These are phyloP conservation scores for Gymnoscopelus braueri DNA, from an alignment of 2,797 vertebrate species.

Conservation along the genomic window DNA sequence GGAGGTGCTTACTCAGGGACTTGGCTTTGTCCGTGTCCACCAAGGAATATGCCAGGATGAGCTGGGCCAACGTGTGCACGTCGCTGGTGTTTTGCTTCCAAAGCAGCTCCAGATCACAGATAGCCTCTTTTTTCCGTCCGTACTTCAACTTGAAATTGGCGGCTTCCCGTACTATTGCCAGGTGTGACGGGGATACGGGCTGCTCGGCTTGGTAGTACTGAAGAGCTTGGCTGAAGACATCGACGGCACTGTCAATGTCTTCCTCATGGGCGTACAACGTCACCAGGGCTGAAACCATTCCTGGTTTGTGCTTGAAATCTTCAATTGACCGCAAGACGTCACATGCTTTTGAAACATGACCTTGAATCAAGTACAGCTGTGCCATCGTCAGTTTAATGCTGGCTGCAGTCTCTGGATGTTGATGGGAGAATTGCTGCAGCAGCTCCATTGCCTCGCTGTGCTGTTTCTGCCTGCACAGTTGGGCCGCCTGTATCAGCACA, in stretches of 20 bases:
- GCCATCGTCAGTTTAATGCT: constrained; percentile 98
- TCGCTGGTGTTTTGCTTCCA: constrained; percentile 98
- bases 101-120: constrained; percentile 96
- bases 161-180: constrained; percentile 94
- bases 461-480: constrained; percentile 95
- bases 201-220: constrained; percentile 91
- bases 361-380: constrained; percentile 96
- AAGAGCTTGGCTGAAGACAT: constrained; percentile 94
- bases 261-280: constrained; percentile 98
- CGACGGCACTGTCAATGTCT: constrained; percentile 96
- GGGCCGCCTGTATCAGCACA: constrained; percentile 95
- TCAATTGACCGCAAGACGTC: constrained; percentile 94
- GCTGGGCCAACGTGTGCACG: constrained; percentile 93
- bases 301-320: constrained; percentile 93
- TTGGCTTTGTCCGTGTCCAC: constrained; percentile 97
- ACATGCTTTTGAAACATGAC: constrained; percentile 97
- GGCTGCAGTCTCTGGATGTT: constrained; percentile 89
- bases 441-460: constrained; percentile 89
- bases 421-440: constrained; percentile 94
- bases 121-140: constrained; percentile 96
- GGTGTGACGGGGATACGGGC: constrained; percentile 89
- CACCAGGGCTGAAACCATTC: constrained; percentile 97
- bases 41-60: constrained; percentile 97
- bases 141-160: constrained; percentile 97
- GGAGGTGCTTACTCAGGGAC: constrained; percentile 95